Conservation (phyloP, 2,797 vertebrate genomes). For the Enteromius anoplus region DNA sequence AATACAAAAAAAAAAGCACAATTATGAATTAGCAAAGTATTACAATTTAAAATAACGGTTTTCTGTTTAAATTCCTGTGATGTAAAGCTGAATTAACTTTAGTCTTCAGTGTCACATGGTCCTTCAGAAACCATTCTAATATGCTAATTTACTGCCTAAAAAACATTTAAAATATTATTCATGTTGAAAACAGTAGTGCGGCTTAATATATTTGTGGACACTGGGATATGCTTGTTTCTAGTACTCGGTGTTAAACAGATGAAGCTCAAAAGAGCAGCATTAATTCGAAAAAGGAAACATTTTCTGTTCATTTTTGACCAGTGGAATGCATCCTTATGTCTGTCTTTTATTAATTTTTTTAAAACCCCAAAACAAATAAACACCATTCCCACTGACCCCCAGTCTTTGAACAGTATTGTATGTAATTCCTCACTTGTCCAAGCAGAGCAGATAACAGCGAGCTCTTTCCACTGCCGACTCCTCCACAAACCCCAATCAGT, state of each 20-base stretch:
- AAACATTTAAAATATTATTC: not conserved
- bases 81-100: not conserved
- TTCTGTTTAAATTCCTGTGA: no score
- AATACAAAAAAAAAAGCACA: no score
- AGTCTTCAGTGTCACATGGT: not conserved
- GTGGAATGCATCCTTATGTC: not conserved
- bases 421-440: slow-evolving; percentile 76
- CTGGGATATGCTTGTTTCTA: not conserved
- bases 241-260: not conserved
- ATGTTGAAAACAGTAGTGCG: not conserved
- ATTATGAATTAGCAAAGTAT: no score
- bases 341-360: no score
- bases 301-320: not conserved
- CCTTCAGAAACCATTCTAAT: not conserved
- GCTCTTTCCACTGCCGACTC: slow-evolving; percentile 81
- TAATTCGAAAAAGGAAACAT: not conserved
- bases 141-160: not conserved
- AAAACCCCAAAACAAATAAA: not conserved
- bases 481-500: slow-evolving; percentile 81
- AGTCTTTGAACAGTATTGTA: not conserved
- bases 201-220: not conserved
- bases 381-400: not conserved
- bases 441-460: slow-evolving; percentile 81
- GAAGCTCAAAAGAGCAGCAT: not conserved
- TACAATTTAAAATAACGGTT: no score